phyloP scores from a whole-genome alignment of 2,888 invertebrate species.

The Conchocele bisecta region DNA sequence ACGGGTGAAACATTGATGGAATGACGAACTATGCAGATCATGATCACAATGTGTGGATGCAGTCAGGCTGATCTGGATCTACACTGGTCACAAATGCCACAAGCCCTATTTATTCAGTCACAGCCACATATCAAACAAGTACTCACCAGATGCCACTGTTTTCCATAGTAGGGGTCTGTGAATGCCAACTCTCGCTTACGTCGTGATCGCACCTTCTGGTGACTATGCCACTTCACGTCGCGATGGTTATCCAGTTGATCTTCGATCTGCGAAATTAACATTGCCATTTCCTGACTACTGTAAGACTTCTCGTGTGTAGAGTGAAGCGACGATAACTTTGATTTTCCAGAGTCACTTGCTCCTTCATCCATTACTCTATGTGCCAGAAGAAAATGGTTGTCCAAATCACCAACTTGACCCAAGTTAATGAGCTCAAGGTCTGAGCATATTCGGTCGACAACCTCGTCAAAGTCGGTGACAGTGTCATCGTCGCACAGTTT shows the following conservation, averaged over 20 bases:
- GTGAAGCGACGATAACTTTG: neutral
- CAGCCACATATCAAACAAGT: too few species aligned
- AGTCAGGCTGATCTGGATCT: too few species aligned
- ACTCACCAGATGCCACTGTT: constrained; percentile 81
- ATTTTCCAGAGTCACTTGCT: constrained; percentile 3
- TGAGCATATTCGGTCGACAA: too few species aligned
- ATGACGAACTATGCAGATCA: too few species aligned
- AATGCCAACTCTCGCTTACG: constrained; percentile 64
- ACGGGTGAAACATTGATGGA: too few species aligned
- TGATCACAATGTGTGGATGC: too few species aligned
- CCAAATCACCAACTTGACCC: constrained; percentile 63
- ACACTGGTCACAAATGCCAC: too few species aligned
- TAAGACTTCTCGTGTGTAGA: constrained; percentile 10
- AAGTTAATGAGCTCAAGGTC: constrained; percentile 56
- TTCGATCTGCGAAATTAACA: constrained; percentile 44
- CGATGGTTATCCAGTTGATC: constrained; percentile 57
- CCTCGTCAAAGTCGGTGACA: too few species aligned
- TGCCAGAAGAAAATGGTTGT: constrained; percentile 53
- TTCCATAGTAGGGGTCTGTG: constrained; percentile 72
- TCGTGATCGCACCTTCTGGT: constrained; percentile 67
- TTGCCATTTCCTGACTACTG: constrained; percentile 1
- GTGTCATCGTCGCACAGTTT: too few species aligned
- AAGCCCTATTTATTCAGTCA: too few species aligned
- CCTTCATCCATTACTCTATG: constrained; percentile 21
- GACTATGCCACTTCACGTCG: constrained; percentile 71